Evolutionary conservation across 2,888 invertebrate genomes (phyloP).

Genomic region (Anthoptus insignis): DNA sequence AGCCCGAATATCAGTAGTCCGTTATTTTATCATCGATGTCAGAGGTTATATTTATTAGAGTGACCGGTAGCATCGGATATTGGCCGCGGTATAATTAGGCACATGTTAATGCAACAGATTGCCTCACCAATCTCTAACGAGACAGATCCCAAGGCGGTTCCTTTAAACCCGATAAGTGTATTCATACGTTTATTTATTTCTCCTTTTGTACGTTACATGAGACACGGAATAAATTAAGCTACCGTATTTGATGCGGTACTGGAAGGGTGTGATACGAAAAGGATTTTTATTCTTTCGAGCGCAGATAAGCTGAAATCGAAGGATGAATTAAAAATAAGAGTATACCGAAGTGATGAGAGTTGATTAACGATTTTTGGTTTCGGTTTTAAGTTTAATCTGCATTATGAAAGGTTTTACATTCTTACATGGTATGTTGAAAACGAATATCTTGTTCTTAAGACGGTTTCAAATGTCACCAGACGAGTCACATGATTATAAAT

Average conservation of each 20-base stretch:
- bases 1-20: conserved; percentile 26
- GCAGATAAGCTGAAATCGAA: conserved; percentile 35
- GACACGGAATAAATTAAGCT: conserved; percentile 84
- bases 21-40: conserved; percentile 35
- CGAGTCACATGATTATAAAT: no score
- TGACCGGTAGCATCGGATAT: conserved; percentile 27
- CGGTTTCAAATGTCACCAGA: no score
- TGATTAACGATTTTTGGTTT: conserved; percentile 22
- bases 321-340: conserved; percentile 26
- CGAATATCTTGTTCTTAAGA: no score
- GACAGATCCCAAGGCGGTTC: conserved; percentile 47
- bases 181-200: conserved; percentile 59
- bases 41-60: conserved; percentile 36
- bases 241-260: conserved; percentile 74
- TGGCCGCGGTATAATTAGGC: conserved; percentile 34
- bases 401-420: no score
- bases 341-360: conserved; percentile 13
- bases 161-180: conserved; percentile 61
- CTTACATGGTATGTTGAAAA: no score
- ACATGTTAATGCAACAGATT: conserved; percentile 39
- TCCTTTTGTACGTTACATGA: conserved; percentile 61
- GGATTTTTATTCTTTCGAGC: conserved; percentile 29
- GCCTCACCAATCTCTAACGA: conserved; percentile 31
- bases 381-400: neutral
- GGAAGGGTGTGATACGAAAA: conserved; percentile 35